A percentile compares a stretch with the other conserved stretches of the same genome.
Conservation (phyloP, 2,113 vertebrate genomes). For the Rhea pennata region DNA sequence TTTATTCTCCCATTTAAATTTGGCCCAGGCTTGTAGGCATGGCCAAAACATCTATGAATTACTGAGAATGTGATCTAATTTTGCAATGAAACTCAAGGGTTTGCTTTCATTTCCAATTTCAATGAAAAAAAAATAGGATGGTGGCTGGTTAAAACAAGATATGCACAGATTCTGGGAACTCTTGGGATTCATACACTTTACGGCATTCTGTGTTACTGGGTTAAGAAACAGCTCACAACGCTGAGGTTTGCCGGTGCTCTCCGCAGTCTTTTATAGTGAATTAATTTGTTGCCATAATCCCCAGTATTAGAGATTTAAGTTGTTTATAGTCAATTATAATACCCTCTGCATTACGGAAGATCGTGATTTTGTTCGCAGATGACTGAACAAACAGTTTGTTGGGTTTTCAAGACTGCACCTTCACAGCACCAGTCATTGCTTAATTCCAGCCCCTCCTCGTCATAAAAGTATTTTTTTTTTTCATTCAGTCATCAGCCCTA, state of each 20-base stretch:
- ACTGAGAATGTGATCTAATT: background rate
- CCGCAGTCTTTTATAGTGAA: background rate
- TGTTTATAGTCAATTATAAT: slow-evolving; percentile 19
- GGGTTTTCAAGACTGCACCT: slow-evolving; percentile 39
- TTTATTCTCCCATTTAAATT: background rate
- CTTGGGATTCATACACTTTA: background rate
- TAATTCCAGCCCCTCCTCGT: slow-evolving; percentile 42
- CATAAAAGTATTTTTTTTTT: slow-evolving; percentile 59
- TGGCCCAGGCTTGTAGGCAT: background rate
- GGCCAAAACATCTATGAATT: background rate
- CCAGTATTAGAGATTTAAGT: slow-evolving; percentile 1
- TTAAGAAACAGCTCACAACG: slow-evolving; percentile 14
- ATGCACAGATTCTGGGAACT: background rate
- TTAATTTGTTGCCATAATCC: slow-evolving; percentile 3
- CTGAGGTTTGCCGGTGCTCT: background rate
- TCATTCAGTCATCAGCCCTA: slow-evolving; percentile 48
- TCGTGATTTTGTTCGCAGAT: background rate
- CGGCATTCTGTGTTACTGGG: background rate
- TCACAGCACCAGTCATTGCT: slow-evolving; percentile 6
- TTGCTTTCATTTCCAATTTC: background rate
- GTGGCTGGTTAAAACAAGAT: background rate
- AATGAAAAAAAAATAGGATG: background rate
- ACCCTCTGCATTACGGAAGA: background rate
- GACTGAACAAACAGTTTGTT: slow-evolving; percentile 37
- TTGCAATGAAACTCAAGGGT: background rate